Percentiles rank a stretch among this genome's conserved stretches.
Evolutionary conservation across 2,113 vertebrate species (phyloP).

Genomic region (Mirounga angustirostris): DNA sequence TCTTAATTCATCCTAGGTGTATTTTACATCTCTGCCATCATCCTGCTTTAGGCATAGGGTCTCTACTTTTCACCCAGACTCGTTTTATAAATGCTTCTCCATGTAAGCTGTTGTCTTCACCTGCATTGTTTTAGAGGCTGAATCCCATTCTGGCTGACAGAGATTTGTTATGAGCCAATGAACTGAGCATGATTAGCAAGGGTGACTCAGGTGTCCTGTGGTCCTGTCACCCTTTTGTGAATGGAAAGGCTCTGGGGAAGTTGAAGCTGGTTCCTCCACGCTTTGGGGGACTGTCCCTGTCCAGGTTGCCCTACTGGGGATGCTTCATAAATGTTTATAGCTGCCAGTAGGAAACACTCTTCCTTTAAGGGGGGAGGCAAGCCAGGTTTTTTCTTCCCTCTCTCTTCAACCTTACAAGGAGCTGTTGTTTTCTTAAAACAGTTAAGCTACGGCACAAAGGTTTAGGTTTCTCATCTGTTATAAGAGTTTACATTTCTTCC

Average conservation of each 20-base stretch:
- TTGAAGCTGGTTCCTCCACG: background rate
- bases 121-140: background rate
- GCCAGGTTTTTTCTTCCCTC: background rate
- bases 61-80: background rate
- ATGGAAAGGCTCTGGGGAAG: background rate
- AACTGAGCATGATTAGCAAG: background rate
- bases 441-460: conserved; percentile 42
- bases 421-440: conserved; percentile 63
- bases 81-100: background rate
- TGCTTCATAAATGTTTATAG: background rate
- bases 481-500: conserved; percentile 73
- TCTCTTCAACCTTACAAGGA: conserved; percentile 66
- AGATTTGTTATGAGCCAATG: background rate
- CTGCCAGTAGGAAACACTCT: conserved; percentile 12
- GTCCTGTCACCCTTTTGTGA: background rate
- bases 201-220: background rate
- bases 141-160: background rate
- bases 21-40: background rate
- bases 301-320: background rate
- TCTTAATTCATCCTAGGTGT: background rate
- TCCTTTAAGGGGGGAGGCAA: background rate
- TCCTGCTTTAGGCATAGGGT: background rate
- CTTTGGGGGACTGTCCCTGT: background rate
- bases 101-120: background rate
- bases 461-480: conserved; percentile 74